Conservation (phyloP, 1,140 invertebrate genomes). For the Reticulitermes speratus region DNA sequence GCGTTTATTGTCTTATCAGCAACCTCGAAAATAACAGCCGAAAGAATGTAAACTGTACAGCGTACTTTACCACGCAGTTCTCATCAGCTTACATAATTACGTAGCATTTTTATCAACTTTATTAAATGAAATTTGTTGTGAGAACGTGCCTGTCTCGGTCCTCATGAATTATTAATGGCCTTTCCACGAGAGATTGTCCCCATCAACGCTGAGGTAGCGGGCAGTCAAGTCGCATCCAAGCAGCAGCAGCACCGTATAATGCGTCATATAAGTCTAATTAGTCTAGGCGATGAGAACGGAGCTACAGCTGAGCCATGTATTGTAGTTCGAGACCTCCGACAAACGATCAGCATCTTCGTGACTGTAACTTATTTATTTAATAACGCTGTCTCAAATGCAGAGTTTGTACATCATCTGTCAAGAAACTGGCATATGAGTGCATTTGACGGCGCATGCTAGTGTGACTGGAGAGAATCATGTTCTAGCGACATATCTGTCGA, state of each 20-base stretch:
- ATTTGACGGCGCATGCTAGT: too few relatives aligned
- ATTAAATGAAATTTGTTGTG: not conserved
- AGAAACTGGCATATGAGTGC: too few relatives aligned
- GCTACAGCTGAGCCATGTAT: not conserved
- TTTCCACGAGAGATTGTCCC: not conserved
- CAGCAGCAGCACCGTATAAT: not conserved
- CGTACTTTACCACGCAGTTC: not conserved
- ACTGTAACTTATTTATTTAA: too few relatives aligned
- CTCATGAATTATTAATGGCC: not conserved
- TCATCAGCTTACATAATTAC: not conserved
- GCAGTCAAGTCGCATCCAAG: not conserved
- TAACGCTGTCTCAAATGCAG: too few relatives aligned
- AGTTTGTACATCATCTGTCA: too few relatives aligned
- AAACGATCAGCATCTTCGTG: not conserved
- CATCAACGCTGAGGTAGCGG: not conserved
- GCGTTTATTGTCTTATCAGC: not conserved
- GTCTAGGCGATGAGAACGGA: not conserved
- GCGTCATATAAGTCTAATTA: slow-evolving; percentile 6
- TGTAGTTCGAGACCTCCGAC: not conserved
- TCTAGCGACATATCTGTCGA: too few relatives aligned
- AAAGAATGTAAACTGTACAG: not conserved
- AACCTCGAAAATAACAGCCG: not conserved
- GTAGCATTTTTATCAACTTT: not conserved
- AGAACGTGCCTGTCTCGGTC: not conserved
- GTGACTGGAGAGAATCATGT: too few relatives aligned